Evolutionary conservation across 2,888 invertebrate genomes (phyloP).

Genomic region (Andrena hattorfiana): DNA sequence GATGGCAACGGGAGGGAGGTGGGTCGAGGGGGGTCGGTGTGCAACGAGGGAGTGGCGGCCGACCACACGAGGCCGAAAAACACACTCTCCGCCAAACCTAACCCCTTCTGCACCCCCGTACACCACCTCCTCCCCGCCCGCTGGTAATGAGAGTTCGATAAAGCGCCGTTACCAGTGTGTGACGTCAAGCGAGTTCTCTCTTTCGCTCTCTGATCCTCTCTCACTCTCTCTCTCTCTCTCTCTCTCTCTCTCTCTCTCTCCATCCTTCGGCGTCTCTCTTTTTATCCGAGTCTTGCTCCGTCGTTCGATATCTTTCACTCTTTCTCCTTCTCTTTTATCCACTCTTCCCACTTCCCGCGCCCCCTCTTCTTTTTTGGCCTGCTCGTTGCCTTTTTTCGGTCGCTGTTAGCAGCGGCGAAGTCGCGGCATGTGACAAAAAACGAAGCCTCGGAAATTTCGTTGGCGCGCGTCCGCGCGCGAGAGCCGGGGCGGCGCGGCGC

Average conservation of each 20-base stretch:
- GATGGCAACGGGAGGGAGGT: constrained; percentile 59
- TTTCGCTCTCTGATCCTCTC: constrained; percentile 26
- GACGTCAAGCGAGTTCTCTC: constrained; percentile 77
- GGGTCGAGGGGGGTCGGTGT: constrained; percentile 61
- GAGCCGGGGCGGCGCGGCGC: neutral
- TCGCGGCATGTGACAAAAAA: constrained; percentile 70
- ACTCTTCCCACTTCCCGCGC: constrained; percentile 52
- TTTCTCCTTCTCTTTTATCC: neutral
- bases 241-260: constrained; percentile 1
- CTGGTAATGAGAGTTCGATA: constrained; percentile 85
- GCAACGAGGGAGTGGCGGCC: constrained; percentile 80
- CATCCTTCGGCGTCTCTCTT: constrained; percentile 3
- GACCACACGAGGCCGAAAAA: constrained; percentile 84
- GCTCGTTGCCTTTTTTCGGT: constrained; percentile 66
- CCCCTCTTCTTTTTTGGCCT: constrained; percentile 78
- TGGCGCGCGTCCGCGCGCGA: constrained; percentile 29
- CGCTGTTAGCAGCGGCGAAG: constrained; percentile 62
- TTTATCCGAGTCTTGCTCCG: constrained; percentile 57
- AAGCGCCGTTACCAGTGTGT: constrained; percentile 84
- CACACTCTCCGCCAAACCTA: constrained; percentile 81
- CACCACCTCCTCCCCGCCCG: constrained; percentile 67
- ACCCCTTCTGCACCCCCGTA: constrained; percentile 58
- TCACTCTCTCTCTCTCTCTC: neutral
- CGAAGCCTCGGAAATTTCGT: constrained; percentile 67
- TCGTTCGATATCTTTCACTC: constrained; percentile 69